Base-by-base conservation (phyloP, 1,140 invertebrate species). In the Dryas iulia region DNA sequence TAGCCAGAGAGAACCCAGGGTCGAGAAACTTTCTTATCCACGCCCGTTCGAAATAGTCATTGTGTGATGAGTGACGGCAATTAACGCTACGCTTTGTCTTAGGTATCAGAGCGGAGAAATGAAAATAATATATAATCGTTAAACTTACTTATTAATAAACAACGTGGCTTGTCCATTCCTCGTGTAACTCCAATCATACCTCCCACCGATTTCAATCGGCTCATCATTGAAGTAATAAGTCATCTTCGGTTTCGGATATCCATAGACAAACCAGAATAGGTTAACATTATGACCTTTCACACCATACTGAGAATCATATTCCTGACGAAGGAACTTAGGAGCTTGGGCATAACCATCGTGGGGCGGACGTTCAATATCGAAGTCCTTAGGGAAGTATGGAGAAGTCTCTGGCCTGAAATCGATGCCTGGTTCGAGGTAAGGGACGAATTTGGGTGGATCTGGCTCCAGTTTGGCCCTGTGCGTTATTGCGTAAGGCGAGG, bases 221-320 rank as follows among this genome's bases (percentile, higher is more conserved):
- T 96, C 94, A 73, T 96, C 96, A 78, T 98, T 96, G 88, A 97
- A 97, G 81, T 95, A 96, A 91, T 97, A 99, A 0, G 93, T 95
- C 94, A 98, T 96, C 83, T 95, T 96, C 1, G 97, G 97, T 82
- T 98, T 97, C 0, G 97, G 97, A 89, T 98, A 98, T 0, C 97
- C 97, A 82, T 98, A 98, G 11, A 98, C 96, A 82, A 97, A 98
- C 96, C 97, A 98, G 88, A 97, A 96, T 7, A 98, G 87, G 74
- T 95, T 97, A 4, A 95, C 95, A 72, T 97, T 97, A 79, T 98
- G 96, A 67, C 96, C 96, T 86, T 97, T 97, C 0, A 98, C 95
- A 3, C 97, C 97, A 81, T 98, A 98, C 74, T 97, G 96, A 1
- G 94, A 94, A 63, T 98, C 96, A 77, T 96, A 92, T 81, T 97